phyloP scores from a whole-genome alignment of 1,140 invertebrate species.

The Drosophila funebris region DNA sequence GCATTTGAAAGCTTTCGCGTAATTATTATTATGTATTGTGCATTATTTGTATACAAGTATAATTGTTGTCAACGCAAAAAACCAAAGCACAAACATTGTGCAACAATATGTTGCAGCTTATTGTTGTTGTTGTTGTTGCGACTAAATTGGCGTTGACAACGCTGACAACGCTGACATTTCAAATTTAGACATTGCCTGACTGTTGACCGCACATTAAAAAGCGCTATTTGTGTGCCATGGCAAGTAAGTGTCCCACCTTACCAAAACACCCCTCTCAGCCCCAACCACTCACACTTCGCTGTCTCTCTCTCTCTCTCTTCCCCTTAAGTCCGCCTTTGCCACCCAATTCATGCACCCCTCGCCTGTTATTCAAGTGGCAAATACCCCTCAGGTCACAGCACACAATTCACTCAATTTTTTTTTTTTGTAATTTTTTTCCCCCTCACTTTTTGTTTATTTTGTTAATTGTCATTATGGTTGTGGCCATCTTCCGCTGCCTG shows the following conservation, averaged over 20 bases:
- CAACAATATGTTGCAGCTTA: slow-evolving; percentile 34
- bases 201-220: slow-evolving; percentile 69
- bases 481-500: neutral
- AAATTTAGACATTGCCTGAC: slow-evolving; percentile 69
- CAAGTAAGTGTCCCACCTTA: slow-evolving; percentile 37
- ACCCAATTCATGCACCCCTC: slow-evolving; percentile 1
- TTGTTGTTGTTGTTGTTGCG: slow-evolving; percentile 33
- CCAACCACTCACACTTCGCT: neutral
- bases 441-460: slow-evolving; percentile 46
- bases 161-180: slow-evolving; percentile 79
- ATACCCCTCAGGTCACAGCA: slow-evolving; percentile 1
- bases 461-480: slow-evolving; percentile 50
- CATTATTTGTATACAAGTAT: slow-evolving; percentile 54
- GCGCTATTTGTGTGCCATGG: slow-evolving; percentile 68
- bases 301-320: neutral
- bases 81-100: slow-evolving; percentile 41
- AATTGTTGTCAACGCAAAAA: slow-evolving; percentile 56
- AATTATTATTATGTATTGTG: slow-evolving; percentile 77
- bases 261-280: neutral
- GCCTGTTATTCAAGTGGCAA: slow-evolving; percentile 3
- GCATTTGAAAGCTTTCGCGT: slow-evolving; percentile 65
- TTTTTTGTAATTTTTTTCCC: slow-evolving; percentile 4
- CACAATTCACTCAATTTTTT: slow-evolving; percentile 32
- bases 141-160: slow-evolving; percentile 67
- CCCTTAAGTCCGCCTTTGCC: neutral